Percentiles rank a stretch among this genome's conserved stretches.
These are phyloP conservation scores for Siniperca obscura DNA, from an alignment of 2,797 vertebrate genomes.

Conservation along the genomic window DNA sequence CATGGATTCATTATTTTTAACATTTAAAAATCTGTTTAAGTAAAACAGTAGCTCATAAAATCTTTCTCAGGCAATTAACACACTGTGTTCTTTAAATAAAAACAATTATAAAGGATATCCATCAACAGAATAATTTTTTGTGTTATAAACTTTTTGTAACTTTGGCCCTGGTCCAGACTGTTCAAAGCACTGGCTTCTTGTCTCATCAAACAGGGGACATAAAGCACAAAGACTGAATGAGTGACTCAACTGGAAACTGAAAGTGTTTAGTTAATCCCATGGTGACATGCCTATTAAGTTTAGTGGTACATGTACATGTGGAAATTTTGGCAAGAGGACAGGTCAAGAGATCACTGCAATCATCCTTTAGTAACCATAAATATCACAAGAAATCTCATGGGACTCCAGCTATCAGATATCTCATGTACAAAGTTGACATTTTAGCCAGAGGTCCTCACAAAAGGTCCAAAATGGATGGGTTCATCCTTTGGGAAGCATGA, in stretches of 20 bases:
- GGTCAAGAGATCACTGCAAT: background rate
- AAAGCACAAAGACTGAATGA: slow-evolving; percentile 26
- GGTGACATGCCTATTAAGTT: background rate
- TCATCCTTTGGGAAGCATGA: background rate
- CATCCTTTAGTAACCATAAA: background rate
- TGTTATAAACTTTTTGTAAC: slow-evolving; percentile 26
- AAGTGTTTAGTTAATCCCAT: slow-evolving; percentile 21
- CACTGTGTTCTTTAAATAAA: slow-evolving; percentile 12
- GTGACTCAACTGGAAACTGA: slow-evolving; percentile 30
- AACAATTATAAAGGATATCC: slow-evolving; percentile 19
- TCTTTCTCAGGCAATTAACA: slow-evolving; percentile 3
- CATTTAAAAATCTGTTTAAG: background rate
- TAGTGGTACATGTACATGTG: background rate
- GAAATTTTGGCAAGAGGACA: slow-evolving; percentile 7
- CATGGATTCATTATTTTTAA: slow-evolving; percentile 14
- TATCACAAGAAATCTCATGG: background rate
- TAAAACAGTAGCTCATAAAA: slow-evolving; percentile 12
- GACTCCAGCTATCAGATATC: background rate
- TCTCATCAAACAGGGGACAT: slow-evolving; percentile 32
- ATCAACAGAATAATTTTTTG: slow-evolving; percentile 29
- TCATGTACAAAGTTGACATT: background rate
- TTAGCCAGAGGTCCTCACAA: background rate
- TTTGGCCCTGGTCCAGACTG: slow-evolving; percentile 38
- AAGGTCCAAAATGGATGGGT: background rate
- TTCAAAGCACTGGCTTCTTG: slow-evolving; percentile 31